These are phyloP conservation scores for Willisornis vidua DNA, from an alignment of 2,113 vertebrate genomes.

Conservation along the genomic window DNA sequence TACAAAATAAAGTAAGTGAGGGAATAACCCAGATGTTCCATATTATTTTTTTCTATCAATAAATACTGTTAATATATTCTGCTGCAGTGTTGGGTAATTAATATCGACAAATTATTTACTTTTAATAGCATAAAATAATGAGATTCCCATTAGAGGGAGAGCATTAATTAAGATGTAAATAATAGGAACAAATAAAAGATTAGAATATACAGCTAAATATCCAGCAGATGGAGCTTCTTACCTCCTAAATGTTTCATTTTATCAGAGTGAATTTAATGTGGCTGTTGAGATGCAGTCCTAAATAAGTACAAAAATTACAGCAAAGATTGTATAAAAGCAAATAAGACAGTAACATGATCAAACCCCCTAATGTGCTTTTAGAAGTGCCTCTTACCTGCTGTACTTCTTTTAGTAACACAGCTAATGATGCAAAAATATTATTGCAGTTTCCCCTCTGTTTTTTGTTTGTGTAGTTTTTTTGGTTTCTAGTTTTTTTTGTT, in stretches of 20 bases:
- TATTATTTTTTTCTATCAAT: neutral
- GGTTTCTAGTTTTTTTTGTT: neutral
- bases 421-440: neutral
- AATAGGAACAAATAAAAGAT: neutral
- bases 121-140: neutral
- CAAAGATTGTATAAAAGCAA: neutral
- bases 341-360: neutral
- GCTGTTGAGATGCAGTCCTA: neutral
- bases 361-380: neutral
- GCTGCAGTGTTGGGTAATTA: neutral
- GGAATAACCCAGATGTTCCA: neutral
- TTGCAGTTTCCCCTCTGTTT: neutral
- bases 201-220: neutral
- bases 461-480: neutral
- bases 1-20: neutral
- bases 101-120: neutral
- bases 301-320: neutral
- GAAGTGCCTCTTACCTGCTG: neutral
- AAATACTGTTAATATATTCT: neutral
- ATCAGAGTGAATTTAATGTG: neutral
- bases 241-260: conserved; percentile 44
- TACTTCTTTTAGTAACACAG: neutral
- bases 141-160: neutral
- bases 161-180: neutral
- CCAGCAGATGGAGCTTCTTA: conserved; percentile 74